Base-by-base conservation (phyloP, 1,140 invertebrate genomes). In the Theocolax elegans region DNA sequence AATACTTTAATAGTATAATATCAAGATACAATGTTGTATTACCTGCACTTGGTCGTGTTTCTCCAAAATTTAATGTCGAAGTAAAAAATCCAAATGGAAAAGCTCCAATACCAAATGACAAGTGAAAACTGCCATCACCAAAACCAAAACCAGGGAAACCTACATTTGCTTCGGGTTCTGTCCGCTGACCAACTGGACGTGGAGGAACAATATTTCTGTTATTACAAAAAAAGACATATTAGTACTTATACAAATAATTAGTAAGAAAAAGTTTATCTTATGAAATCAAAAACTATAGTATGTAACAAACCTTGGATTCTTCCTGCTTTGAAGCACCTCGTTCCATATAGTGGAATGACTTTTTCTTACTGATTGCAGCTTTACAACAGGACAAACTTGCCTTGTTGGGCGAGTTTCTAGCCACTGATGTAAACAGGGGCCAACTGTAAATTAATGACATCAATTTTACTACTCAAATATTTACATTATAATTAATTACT, bases 321-420 rank as follows among this genome's bases (percentile, higher is more conserved):
- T 95, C 92, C 79, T 96, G 92, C 77, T 95, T 93, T 12, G 91
- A 91, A 77, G 93, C 94, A 48, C 97, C 97, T 77, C 98, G 88
- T 0, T n/a, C 98, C 98, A 87, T 99, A 99, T 1, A 99, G 87
- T 53, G 98, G 98, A 81, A 99, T 97, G n/a, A 99, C 97, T 88
- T 99, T 99, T 75, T 99, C 97, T 86, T 93, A 78, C 94, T 96
- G 67, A 99, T 98, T 13, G 95, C 95, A 48, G 97, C 95, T 89
- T 99, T 99, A 85, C 98, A 99, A 99, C 98, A 12, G 98, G 98
- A 86, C 98, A 99, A n/a, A 97, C 92, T 83, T 97, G 96, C 66
- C 93, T 88, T 75, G 91, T 93, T 0, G 97, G 95, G 72, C 96
- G 87, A 3, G 97, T 99, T 85, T 99, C 95, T 66, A 99, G 85